Base-by-base conservation (phyloP, 2,113 vertebrate genomes). In the Thamnaconus septentrionalis region DNA sequence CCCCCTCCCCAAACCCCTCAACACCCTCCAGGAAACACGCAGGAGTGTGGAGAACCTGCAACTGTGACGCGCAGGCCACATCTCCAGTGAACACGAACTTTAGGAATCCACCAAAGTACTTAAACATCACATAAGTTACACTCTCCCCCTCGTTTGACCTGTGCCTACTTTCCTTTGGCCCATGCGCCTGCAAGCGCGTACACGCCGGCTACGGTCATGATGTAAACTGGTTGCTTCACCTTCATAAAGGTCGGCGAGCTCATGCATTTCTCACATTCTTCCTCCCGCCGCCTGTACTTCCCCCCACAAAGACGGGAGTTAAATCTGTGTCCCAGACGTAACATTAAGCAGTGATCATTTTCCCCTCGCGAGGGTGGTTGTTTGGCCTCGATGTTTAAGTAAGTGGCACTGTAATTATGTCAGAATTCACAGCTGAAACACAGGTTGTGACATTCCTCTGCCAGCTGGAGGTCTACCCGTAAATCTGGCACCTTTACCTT, bases 321-420 rank as follows among this genome's bases (percentile, higher is more conserved):
- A 85, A 86, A 85, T 85, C 80, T 84, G 60, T 52, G 71, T 83
- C 76, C 84, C 82, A 88, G 88, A 89, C 85, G 76, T 74, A 78
- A 87, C 73, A 88, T 88, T 87, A 85, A 76, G 76, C 83, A 80
- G 63, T 80, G 79, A 88, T 88, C 75, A 85, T 88, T 87, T 80
- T 77, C 84, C 60, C 52, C 61, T 48, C 0, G 4, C 76, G 80
- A 86, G 18, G 82, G 82, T 90, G 83, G 82, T 88, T 86, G 86
- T 89, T 91, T 89, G 70, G 61, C 80, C 84, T 80, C 71, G 57
- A 56, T 77, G 78, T 80, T 75, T 82, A 78, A 88, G 83, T 80
- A 59, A 76, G 84, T 80, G 83, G 76, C 87, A 81, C 87, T 90
- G 80, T 92, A 92, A 92, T 92, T 90, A 92, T 75, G 79, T 72